These are phyloP conservation scores for Phymanthus crucifer DNA, from an alignment of 92 coral and sea anemone species.

Conservation along the genomic window DNA sequence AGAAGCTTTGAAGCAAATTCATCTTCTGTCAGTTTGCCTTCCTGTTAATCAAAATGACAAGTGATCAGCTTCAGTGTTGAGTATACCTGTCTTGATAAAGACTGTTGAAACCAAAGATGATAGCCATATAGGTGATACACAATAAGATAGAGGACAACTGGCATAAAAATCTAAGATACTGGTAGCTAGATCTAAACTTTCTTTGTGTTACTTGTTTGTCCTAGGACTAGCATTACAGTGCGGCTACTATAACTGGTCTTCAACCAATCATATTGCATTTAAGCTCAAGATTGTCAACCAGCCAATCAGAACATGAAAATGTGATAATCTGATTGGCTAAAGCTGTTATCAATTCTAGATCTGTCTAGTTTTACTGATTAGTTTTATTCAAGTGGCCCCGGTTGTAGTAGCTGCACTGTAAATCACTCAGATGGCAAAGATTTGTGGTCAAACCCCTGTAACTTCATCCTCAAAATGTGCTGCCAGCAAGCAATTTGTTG, in stretches of 20 bases:
- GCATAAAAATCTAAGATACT: neutral
- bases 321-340: too few species aligned
- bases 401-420: too few species aligned
- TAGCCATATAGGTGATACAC: neutral
- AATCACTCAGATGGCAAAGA: neutral
- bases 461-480: too few species aligned
- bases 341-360: too few species aligned
- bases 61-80: neutral
- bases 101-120: neutral
- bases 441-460: neutral
- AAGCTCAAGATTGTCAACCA: too few species aligned
- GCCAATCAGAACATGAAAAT: too few species aligned
- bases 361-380: too few species aligned
- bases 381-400: too few species aligned
- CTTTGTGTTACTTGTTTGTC: neutral
- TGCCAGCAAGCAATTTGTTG: too few species aligned
- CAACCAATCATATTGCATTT: too few species aligned
- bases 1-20: conserved; percentile 93
- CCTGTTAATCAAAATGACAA: conserved; percentile 49
- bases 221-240: neutral
- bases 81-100: neutral
- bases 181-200: neutral
- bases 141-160: neutral
- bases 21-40: conserved; percentile 88
- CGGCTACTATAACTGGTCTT: too few species aligned